Base-by-base conservation (phyloP, 1,140 invertebrate genomes). In the Apocrypta bakeri region DNA sequence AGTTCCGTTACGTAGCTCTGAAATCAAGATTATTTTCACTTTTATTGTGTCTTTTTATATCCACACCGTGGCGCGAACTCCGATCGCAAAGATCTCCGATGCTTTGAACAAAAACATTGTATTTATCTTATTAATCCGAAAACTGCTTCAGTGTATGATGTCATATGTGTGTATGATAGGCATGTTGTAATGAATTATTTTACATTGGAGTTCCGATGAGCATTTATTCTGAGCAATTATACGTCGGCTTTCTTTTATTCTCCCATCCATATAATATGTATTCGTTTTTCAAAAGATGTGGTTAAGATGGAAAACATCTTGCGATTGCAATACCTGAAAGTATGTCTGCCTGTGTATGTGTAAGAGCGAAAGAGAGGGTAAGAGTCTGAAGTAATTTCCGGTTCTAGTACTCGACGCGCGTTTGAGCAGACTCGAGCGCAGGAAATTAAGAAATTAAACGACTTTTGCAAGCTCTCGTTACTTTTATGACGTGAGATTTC, bases 381-480 rank as follows among this genome's bases (percentile, higher is more conserved):
- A 21, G 21, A 69, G 40, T 33, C 21, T 68, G 11, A 29, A 61
- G 61, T 61, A 82, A 82, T 82, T 82, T 82, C 73, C 80, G 37
- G 27, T n/a, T 71, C 63, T 11, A 11, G 25, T 75, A 37, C 72
- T 27, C 29, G 29, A 68, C 68, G 14, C 66, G 8, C 42, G 8
- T 48, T 66, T 33, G 33, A 24, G 24, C 64, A 27, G 64, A 29
- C 31, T 33, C 29, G 11, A n/a, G 68, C 6, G 37, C 74, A 77
- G 81, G 81, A 82, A 82, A 83, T 83, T 79, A 71, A 79, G 76
- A 83, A 83, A 83, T 79, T 64, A 83, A 83, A 79, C 48, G 71
- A 63, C 48, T 77, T 40, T 82, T 25, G 73, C 17, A 29, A 48
- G 48, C 63, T 69, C 66, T 82, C 74, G 66, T 61, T 81, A 81